These are phyloP conservation scores for Xestia xanthographa DNA, from an alignment of 2,888 invertebrate species.

Conservation along the genomic window DNA sequence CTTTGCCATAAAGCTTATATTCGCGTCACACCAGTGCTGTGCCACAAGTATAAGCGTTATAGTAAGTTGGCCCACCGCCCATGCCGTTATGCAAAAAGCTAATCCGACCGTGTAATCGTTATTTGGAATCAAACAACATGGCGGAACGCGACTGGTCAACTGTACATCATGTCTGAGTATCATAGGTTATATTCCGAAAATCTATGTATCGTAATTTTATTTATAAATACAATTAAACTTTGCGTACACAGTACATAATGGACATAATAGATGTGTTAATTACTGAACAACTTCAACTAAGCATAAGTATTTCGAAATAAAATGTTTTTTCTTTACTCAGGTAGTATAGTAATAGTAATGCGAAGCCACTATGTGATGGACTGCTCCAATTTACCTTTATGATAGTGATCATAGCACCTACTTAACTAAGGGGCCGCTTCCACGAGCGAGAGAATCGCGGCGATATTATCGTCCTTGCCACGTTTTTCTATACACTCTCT, in stretches of 20 bases:
- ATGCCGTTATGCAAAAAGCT: neutral
- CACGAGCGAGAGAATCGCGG: no score
- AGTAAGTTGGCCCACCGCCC: neutral
- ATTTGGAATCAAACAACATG: neutral
- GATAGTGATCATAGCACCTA: slow-evolving; percentile 2
- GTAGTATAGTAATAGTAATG: slow-evolving; percentile 8
- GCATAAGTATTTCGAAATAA: slow-evolving; percentile 14
- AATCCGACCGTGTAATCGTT: neutral
- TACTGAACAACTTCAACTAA: slow-evolving; percentile 26
- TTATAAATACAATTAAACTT: slow-evolving; percentile 16
- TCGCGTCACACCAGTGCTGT: neutral
- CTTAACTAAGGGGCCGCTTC: no score
- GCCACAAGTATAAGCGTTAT: neutral
- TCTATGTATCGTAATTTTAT: slow-evolving; percentile 17
- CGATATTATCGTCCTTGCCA: no score
- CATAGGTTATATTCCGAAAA: slow-evolving; percentile 21
- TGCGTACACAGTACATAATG: slow-evolving; percentile 20
- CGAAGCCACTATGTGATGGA: neutral
- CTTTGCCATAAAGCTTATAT: neutral
- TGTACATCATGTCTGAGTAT: neutral
- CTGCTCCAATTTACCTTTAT: neutral
- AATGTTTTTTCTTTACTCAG: slow-evolving; percentile 29
- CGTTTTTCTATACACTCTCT: no score
- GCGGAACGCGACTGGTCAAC: neutral
- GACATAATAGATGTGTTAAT: slow-evolving; percentile 13